A percentile compares a stretch with the other conserved stretches of the same genome.
These are phyloP conservation scores for Antigone vipio DNA, from an alignment of 2,113 vertebrate species.

Conservation along the genomic window DNA sequence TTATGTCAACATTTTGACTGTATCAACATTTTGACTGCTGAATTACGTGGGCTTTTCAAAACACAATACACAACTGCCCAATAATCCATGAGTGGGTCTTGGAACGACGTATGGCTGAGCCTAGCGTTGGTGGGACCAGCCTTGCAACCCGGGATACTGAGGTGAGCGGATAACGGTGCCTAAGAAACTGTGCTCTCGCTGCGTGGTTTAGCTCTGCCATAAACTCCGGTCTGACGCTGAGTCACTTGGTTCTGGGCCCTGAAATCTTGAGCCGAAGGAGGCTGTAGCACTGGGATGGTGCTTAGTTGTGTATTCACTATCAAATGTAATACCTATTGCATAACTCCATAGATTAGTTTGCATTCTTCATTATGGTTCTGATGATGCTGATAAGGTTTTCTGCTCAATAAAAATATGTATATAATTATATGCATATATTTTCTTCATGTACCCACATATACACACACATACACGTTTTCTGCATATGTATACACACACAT, in stretches of 20 bases:
- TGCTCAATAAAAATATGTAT: neutral
- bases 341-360: neutral
- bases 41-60: neutral
- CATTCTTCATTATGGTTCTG: neutral
- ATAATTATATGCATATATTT: neutral
- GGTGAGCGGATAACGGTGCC: fast-evolving
- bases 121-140: neutral
- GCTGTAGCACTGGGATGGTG: neutral
- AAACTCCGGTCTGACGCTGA: neutral
- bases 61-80: neutral
- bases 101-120: fast-evolving
- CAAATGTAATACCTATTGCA: neutral
- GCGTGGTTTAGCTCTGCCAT: neutral
- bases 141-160: fast-evolving
- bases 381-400: neutral
- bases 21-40: neutral
- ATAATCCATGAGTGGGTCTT: neutral
- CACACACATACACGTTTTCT: neutral
- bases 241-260: neutral
- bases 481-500: neutral
- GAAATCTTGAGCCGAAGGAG: neutral
- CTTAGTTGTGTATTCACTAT: neutral
- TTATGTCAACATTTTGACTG: neutral
- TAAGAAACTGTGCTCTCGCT: neutral
- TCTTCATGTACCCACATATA: neutral